Conservation (phyloP, 2,113 vertebrate species). For the Crotophaga sulcirostris region DNA sequence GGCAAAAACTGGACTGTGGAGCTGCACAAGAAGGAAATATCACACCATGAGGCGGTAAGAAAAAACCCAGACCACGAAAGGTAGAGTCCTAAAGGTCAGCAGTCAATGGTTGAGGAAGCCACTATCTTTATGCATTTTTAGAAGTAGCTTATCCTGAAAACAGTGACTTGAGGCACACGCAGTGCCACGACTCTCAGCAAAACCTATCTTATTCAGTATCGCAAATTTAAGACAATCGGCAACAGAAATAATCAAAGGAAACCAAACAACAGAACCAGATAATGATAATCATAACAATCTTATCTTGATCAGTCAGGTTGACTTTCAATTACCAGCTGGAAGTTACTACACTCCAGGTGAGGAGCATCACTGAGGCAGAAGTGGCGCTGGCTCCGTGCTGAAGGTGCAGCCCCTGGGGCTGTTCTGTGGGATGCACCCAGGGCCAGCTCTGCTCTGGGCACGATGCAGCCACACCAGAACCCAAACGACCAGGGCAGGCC, state of each 20-base stretch:
- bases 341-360: background rate
- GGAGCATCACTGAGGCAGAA: background rate
- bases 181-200: background rate
- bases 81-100: background rate
- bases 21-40: background rate
- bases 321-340: background rate
- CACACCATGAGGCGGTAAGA: fast-evolving
- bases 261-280: background rate
- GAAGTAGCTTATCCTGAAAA: background rate
- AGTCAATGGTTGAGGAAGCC: background rate
- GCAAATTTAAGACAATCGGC: background rate
- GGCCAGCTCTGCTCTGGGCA: background rate
- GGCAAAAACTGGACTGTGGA: background rate
- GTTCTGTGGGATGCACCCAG: fast-evolving
- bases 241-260: background rate
- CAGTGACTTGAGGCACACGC: fast-evolving
- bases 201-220: background rate
- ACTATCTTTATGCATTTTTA: background rate
- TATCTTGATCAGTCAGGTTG: background rate
- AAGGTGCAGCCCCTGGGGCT: background rate
- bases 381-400: background rate
- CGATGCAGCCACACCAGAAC: background rate
- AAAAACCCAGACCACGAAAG: fast-evolving
- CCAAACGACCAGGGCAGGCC: background rate
- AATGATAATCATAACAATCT: background rate